These are phyloP conservation scores for Mylabris phalerata DNA, from an alignment of 1,140 invertebrate genomes.

Conservation along the genomic window DNA sequence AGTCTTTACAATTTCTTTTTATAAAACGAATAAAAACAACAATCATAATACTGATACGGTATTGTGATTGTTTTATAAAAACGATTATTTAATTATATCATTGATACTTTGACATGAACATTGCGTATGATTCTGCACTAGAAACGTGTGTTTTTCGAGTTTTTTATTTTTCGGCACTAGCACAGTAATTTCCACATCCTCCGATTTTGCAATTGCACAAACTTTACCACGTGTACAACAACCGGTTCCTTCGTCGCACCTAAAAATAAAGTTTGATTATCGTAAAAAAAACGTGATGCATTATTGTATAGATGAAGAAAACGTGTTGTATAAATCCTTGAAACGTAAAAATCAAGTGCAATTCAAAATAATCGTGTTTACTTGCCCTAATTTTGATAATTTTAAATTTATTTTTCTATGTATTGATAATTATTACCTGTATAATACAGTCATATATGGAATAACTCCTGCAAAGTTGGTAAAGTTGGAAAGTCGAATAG, in stretches of 20 bases:
- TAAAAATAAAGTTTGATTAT: constrained; percentile 2
- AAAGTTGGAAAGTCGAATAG: constrained; percentile 10
- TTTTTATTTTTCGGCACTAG: neutral
- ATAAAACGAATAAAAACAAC: too few relatives aligned
- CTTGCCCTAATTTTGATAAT: too few relatives aligned
- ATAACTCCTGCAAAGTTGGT: constrained; percentile 1
- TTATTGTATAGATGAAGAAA: too few relatives aligned
- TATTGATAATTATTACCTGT: constrained; percentile 15
- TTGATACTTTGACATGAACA: constrained; percentile 14
- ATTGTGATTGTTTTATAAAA: too few relatives aligned
- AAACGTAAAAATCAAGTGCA: too few relatives aligned
- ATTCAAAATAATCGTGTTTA: too few relatives aligned
- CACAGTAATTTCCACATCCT: constrained; percentile 7
- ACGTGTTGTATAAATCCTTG: too few relatives aligned
- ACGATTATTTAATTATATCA: constrained; percentile 10
- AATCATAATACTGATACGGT: too few relatives aligned
- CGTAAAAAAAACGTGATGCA: too few relatives aligned
- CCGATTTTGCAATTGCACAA: constrained; percentile 5
- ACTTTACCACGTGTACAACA: constrained; percentile 10
- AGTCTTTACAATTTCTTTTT: neutral
- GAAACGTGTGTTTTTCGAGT: constrained; percentile 3
- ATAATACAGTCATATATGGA: constrained; percentile 16
- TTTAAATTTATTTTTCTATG: neutral
- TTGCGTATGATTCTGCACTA: constrained; percentile 11
- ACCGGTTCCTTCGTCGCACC: constrained; percentile 12